Percentiles rank a stretch among this genome's conserved stretches.
phyloP scores from a whole-genome alignment of 2,888 invertebrate species.

The Pseudococcus longispinus region DNA sequence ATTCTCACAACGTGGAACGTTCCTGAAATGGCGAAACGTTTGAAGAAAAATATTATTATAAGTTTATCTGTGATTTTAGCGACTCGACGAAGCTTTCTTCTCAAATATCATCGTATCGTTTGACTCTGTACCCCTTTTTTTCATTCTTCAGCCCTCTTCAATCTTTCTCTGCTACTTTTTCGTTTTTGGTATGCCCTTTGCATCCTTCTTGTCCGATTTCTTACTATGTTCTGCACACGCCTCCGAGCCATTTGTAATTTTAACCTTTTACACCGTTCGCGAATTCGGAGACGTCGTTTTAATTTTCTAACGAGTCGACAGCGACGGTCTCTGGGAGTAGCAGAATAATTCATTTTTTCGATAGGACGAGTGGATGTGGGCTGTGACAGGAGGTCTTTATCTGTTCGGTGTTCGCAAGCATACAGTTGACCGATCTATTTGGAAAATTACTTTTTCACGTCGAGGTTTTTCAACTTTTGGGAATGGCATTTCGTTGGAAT shows the following conservation, averaged over 20 bases:
- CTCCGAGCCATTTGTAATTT: neutral
- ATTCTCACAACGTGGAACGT: neutral
- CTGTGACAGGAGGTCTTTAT: no score
- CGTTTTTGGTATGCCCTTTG: neutral
- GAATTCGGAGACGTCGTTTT: neutral
- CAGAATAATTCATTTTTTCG: no score
- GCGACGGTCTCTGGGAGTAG: no score
- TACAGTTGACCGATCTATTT: no score
- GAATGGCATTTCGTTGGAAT: no score
- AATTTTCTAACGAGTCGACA: neutral
- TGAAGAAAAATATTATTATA: slow-evolving; percentile 10
- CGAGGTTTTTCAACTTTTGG: no score
- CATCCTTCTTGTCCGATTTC: neutral
- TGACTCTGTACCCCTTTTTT: no score
- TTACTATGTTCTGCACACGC: neutral
- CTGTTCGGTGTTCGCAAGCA: no score
- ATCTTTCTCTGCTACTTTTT: no score
- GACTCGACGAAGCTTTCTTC: neutral
- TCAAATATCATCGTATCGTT: neutral
- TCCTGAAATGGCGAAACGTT: neutral
- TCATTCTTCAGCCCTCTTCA: no score
- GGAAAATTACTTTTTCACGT: no score
- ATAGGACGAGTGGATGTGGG: no score
- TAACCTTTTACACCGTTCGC: neutral
- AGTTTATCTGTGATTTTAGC: slow-evolving; percentile 4